Conservation (phyloP, 1,140 invertebrate genomes). For the Heliconius eleuchia region DNA sequence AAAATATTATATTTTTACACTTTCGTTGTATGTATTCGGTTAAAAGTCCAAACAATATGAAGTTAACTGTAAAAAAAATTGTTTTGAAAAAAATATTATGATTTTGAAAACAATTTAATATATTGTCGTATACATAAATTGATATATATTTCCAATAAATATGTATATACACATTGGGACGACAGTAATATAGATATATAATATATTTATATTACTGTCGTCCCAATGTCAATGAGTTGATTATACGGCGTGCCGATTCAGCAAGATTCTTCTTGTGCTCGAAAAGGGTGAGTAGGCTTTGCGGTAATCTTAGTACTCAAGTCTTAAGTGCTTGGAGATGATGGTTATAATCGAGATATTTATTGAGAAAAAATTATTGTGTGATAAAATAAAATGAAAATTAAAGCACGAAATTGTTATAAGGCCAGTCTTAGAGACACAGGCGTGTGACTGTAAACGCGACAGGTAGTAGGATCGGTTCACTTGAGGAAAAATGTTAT, state of each 20-base stretch:
- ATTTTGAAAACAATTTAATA: too few relatives aligned
- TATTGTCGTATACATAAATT: too few relatives aligned
- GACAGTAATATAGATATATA: neutral
- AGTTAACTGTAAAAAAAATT: too few relatives aligned
- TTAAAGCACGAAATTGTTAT: neutral
- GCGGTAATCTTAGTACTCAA: neutral
- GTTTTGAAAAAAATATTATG: too few relatives aligned
- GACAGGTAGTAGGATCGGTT: too few relatives aligned
- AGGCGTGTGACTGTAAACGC: too few relatives aligned
- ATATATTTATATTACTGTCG: conserved; percentile 12
- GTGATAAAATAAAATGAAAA: neutral
- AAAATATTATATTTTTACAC: too few relatives aligned
- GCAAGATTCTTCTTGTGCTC: conserved; percentile 4
- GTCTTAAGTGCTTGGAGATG: neutral
- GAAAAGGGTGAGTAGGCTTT: neutral
- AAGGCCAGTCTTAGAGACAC: too few relatives aligned
- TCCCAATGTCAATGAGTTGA: conserved; percentile 11
- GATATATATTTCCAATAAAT: too few relatives aligned
- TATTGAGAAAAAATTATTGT: neutral
- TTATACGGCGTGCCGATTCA: conserved; percentile 13
- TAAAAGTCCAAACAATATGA: too few relatives aligned
- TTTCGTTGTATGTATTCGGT: too few relatives aligned
- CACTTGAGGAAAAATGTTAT: too few relatives aligned
- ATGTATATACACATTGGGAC: neutral
- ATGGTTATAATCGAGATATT: neutral